Evolutionary conservation across 2,888 invertebrate genomes (phyloP).

Genomic region (Pachycephus smyrnensis): DNA sequence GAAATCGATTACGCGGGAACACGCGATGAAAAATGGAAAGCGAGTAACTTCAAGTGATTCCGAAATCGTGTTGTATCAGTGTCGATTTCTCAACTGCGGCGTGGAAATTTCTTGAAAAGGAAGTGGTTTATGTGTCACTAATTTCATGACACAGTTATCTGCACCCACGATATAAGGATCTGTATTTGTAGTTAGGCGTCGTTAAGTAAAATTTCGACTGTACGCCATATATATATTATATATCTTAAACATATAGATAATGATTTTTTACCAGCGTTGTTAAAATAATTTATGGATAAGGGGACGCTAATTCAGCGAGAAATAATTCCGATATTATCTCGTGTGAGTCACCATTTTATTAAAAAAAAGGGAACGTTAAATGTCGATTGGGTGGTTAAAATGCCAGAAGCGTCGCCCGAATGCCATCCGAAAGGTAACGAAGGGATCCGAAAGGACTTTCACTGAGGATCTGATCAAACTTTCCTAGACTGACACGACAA

Average conservation of each 20-base stretch:
- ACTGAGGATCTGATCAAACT: neutral
- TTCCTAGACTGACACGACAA: neutral
- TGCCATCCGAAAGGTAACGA: neutral
- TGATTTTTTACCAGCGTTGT: no score
- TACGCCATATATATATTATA: no score
- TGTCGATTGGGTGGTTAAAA: neutral
- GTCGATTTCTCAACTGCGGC: neutral
- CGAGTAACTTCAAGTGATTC: conserved; percentile 22
- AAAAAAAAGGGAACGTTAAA: neutral
- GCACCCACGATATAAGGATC: neutral
- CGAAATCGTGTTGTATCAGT: neutral
- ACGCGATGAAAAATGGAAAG: conserved; percentile 47
- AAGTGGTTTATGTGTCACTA: neutral
- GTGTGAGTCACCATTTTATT: neutral
- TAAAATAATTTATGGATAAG: no score
- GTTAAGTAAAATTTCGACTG: no score
- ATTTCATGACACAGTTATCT: neutral
- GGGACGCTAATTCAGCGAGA: no score
- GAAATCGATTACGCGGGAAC: conserved; percentile 43
- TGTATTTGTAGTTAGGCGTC: neutral
- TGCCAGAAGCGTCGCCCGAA: neutral
- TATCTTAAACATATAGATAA: no score
- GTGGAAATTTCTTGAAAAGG: neutral
- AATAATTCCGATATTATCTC: no score
- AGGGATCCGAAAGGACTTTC: neutral